These are phyloP conservation scores for Cardiocondyla obscurior DNA, from an alignment of 1,140 invertebrate species.

Conservation along the genomic window DNA sequence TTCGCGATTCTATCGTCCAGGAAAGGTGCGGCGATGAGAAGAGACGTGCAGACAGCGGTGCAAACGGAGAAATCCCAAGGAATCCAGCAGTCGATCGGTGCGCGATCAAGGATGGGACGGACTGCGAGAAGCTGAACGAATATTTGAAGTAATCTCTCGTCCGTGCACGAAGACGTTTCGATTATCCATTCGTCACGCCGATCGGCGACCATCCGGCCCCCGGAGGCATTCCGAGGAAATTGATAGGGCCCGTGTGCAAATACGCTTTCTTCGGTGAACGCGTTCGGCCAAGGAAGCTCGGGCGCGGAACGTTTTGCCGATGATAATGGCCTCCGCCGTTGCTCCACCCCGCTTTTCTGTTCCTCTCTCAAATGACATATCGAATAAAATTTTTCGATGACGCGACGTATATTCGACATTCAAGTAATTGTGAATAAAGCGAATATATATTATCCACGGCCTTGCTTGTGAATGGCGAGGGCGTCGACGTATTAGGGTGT, in stretches of 20 bases:
- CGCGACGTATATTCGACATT: constrained; percentile 35
- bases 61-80: constrained; percentile 52
- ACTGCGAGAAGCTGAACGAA: constrained; percentile 89
- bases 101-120: constrained; percentile 95
- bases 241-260: constrained; percentile 52
- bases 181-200: constrained; percentile 59
- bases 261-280: constrained; percentile 22
- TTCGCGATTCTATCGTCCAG: constrained; percentile 97
- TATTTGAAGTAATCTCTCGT: constrained; percentile 85
- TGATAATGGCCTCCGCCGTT: constrained; percentile 6
- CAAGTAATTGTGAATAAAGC: constrained; percentile 38
- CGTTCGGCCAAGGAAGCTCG: constrained; percentile 9
- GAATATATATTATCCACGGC: constrained; percentile 38
- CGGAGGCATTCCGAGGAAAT: constrained; percentile 41
- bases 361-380: constrained; percentile 31
- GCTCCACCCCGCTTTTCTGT: background rate
- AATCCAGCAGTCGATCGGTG: constrained; percentile 86
- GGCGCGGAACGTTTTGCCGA: constrained; percentile 15
- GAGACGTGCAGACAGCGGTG: constrained; percentile 44
- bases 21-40: constrained; percentile 90
- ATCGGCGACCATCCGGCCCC: background rate
- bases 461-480: background rate
- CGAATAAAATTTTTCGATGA: constrained; percentile 33
- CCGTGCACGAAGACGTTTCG: constrained; percentile 34
- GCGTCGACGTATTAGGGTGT: background rate